Conservation (phyloP, 1,140 invertebrate species). For the Bombus vancouverensis region DNA sequence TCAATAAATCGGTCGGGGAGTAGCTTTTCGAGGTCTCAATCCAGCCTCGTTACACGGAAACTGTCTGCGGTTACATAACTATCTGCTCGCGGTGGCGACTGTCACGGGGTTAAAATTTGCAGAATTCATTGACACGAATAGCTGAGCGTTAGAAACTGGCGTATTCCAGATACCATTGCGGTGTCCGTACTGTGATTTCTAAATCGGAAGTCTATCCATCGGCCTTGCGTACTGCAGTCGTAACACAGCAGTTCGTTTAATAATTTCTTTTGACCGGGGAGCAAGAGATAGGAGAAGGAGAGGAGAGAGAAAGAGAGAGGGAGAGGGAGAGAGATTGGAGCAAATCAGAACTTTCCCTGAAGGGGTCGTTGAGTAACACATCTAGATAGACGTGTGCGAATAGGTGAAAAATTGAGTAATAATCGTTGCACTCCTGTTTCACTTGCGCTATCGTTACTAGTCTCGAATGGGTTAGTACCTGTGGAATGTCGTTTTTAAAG, state of each 20-base stretch:
- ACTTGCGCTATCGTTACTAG: not conserved
- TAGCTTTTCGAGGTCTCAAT: not conserved
- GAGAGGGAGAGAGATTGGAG: not conserved
- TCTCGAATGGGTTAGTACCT: not conserved
- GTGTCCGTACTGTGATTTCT: constrained; percentile 35
- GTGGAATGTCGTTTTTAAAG: not conserved
- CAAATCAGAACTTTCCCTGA: constrained; percentile 60
- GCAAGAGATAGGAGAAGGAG: too few species aligned
- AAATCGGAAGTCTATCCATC: constrained; percentile 63
- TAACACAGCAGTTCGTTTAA: constrained; percentile 26
- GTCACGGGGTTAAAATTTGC: constrained; percentile 32
- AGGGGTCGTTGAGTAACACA: constrained; percentile 52
- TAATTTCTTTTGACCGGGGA: constrained; percentile 54
- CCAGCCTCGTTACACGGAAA: not conserved
- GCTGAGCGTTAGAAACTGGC: constrained; percentile 31
- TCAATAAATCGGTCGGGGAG: not conserved
- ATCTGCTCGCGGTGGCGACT: not conserved
- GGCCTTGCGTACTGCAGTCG: constrained; percentile 47
- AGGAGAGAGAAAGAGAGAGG: not conserved
- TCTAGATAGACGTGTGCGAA: not conserved
- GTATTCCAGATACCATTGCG: constrained; percentile 48
- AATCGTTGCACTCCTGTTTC: constrained; percentile 20
- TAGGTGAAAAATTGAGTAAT: constrained; percentile 44
- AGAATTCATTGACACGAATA: constrained; percentile 53
- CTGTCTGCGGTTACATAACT: not conserved